Conservation (phyloP, 2,797 vertebrate species). For the Pseudochirops cupreus region DNA sequence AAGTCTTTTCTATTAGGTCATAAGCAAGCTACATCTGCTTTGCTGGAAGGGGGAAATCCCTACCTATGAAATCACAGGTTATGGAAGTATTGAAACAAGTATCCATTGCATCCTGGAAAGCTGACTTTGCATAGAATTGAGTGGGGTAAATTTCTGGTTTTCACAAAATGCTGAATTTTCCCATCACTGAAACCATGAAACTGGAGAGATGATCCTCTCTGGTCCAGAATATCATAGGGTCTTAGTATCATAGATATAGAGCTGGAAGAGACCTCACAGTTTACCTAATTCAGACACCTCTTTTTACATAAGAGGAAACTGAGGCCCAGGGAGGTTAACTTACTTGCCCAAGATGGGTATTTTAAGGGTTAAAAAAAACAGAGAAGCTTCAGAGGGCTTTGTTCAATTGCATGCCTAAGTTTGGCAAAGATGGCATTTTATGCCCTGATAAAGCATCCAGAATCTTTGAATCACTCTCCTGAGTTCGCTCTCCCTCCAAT, state of each 20-base stretch:
- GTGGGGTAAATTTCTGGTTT: not conserved
- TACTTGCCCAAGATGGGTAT: not conserved
- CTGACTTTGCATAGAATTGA: not conserved
- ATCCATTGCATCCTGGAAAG: not conserved
- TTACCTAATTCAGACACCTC: not conserved
- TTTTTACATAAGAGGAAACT: not conserved
- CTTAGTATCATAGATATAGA: not conserved
- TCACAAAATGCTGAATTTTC: not conserved
- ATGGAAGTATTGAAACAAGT: not conserved
- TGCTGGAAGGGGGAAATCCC: not conserved
- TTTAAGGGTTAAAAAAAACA: not conserved
- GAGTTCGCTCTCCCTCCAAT: not conserved
- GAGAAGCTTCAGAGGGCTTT: not conserved
- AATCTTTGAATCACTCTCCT: not conserved
- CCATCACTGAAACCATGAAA: not conserved
- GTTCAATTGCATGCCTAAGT: not conserved
- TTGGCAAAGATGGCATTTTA: not conserved
- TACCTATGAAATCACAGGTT: not conserved
- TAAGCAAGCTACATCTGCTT: not conserved
- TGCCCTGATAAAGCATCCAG: not conserved
- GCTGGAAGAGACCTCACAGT: not conserved
- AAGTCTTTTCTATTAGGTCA: not conserved
- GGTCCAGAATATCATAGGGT: not conserved
- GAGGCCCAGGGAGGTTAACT: not conserved
- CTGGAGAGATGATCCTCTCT: not conserved